Evolutionary conservation across 2,888 invertebrate genomes (phyloP).

Genomic region (Xanthorhoe designata): DNA sequence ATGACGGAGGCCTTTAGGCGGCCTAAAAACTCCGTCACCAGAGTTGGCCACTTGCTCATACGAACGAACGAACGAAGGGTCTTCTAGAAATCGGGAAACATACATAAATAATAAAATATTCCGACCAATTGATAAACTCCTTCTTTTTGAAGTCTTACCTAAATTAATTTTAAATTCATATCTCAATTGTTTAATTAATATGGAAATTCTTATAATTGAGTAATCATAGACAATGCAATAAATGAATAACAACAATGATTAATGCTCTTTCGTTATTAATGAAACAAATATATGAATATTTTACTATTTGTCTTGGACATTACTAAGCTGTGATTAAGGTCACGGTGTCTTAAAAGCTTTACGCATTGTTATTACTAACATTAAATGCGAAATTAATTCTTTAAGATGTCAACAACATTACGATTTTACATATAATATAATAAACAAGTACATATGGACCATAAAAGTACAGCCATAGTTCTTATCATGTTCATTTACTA

Average conservation of each 20-base stretch:
- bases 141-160: too few species aligned
- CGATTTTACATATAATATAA: not conserved
- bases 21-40: too few species aligned
- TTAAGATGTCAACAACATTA: not conserved
- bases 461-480: not conserved
- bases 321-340: not conserved
- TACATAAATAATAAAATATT: too few species aligned
- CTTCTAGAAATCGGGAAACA: too few species aligned
- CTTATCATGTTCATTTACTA: not conserved
- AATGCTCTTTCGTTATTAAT: conserved; percentile 1
- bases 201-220: not conserved
- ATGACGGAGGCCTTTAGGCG: too few species aligned
- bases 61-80: too few species aligned
- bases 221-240: conserved; percentile 4
- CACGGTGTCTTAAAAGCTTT: not conserved
- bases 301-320: not conserved
- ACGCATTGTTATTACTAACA: not conserved
- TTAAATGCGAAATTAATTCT: not conserved
- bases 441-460: not conserved
- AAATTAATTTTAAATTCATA: not conserved
- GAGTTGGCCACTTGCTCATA: too few species aligned
- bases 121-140: too few species aligned
- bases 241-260: conserved; percentile 4
- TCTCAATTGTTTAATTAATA: conserved; percentile 1
- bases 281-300: not conserved